Conservation (phyloP, 2,888 invertebrate genomes). For the Siphlonurus alternatus region DNA sequence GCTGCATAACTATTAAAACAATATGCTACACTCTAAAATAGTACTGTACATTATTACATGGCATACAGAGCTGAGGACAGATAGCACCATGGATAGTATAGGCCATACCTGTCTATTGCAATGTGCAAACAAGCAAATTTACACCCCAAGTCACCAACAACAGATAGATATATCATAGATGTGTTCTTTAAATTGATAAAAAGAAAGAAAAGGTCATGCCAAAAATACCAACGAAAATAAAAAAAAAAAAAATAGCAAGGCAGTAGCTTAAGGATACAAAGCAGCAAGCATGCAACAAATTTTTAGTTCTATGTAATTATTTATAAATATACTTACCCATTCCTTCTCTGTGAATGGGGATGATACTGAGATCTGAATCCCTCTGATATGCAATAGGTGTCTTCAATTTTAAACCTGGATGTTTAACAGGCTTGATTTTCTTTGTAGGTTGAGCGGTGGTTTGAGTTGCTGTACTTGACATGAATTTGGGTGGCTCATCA, state of each 20-base stretch:
- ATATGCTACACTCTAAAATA: too few species aligned
- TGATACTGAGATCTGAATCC: slow-evolving; percentile 65
- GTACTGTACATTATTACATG: too few species aligned
- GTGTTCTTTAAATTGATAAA: background rate
- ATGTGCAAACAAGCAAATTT: background rate
- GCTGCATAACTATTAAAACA: too few species aligned
- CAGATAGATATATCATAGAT: background rate
- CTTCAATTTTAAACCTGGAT: slow-evolving; percentile 55
- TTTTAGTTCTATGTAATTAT: background rate
- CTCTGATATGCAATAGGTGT: slow-evolving; percentile 64
- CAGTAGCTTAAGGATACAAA: background rate
- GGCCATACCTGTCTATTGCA: background rate
- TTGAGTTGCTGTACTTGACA: slow-evolving; percentile 37
- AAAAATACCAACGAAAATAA: background rate
- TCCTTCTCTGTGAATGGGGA: slow-evolving; percentile 76
- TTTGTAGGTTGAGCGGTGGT: slow-evolving; percentile 24
- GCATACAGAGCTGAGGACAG: too few species aligned
- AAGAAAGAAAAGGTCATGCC: background rate
- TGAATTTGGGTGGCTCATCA: slow-evolving; percentile 23
- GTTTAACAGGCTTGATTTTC: slow-evolving; percentile 56
- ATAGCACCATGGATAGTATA: background rate
- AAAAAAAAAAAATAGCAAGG: background rate
- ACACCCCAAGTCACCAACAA: background rate
- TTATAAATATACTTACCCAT: slow-evolving; percentile 47
- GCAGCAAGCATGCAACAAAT: background rate